A percentile compares a stretch with the other conserved stretches of the same genome.
Evolutionary conservation across 2,113 vertebrate species (phyloP).

Genomic region (Cyanistes caeruleus): DNA sequence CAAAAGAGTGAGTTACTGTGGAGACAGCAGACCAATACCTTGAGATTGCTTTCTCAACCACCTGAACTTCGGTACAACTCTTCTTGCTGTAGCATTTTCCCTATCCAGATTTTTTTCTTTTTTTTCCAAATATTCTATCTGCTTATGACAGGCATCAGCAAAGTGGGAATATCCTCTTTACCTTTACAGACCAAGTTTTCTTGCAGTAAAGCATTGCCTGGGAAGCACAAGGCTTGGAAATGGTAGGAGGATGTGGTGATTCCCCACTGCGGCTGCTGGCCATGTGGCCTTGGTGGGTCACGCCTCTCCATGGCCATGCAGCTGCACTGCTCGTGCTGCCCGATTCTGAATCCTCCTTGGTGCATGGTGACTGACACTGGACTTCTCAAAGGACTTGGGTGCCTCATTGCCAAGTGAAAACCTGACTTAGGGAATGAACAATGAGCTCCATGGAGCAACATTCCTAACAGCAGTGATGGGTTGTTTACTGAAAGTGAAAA

Average conservation of each 20-base stretch:
- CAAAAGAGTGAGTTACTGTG: neutral
- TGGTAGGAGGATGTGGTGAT: neutral
- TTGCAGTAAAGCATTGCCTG: neutral
- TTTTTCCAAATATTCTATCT: neutral
- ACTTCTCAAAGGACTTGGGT: neutral
- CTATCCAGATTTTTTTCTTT: neutral
- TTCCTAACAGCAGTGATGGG: neutral
- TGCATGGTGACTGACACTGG: neutral
- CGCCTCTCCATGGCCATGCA: rapidly evolving
- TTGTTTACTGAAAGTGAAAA: neutral
- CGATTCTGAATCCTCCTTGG: rapidly evolving
- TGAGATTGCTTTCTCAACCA: neutral
- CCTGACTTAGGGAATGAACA: neutral
- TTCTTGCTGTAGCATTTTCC: neutral
- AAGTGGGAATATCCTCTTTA: neutral
- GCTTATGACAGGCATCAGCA: neutral
- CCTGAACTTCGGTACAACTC: neutral
- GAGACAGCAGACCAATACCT: neutral
- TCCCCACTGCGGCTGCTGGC: neutral
- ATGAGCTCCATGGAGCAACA: neutral
- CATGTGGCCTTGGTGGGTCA: neutral
- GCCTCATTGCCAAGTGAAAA: neutral
- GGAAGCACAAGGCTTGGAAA: neutral
- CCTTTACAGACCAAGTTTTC: neutral
- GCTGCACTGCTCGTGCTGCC: neutral